Evolutionary conservation across 2,113 vertebrate species (phyloP).

Genomic region (Pyrgilauda ruficollis): DNA sequence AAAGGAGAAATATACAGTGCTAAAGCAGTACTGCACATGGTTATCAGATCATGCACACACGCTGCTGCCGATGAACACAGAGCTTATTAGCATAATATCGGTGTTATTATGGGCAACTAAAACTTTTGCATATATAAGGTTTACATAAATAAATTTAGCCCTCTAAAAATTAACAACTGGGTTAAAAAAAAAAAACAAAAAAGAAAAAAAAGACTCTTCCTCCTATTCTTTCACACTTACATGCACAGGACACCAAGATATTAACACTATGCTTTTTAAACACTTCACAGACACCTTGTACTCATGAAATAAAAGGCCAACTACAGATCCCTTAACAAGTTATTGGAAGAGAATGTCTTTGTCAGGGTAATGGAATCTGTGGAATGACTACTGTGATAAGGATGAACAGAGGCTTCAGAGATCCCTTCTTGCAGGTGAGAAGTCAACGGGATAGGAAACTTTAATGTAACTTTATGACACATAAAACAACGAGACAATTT

Average conservation of each 20-base stretch:
- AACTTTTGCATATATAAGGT: background rate
- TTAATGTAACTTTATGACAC: background rate
- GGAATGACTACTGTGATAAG: background rate
- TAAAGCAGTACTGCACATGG: background rate
- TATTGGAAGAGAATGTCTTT: background rate
- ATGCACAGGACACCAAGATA: background rate
- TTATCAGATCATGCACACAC: background rate
- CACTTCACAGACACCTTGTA: background rate
- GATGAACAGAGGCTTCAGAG: background rate
- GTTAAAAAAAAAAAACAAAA: background rate
- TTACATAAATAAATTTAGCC: background rate
- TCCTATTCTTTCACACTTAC: background rate
- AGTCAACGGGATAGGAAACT: rapidly evolving
- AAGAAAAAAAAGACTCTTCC: background rate
- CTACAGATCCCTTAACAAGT: background rate
- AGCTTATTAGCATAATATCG: background rate
- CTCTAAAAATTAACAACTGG: background rate
- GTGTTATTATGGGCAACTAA: background rate
- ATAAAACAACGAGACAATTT: background rate
- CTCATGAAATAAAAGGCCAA: background rate
- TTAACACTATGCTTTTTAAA: background rate
- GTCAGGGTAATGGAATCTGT: background rate
- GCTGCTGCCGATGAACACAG: background rate
- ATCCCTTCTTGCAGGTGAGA: rapidly evolving
- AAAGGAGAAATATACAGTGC: background rate